These are phyloP conservation scores for Lasiurus borealis DNA, from an alignment of 2,113 vertebrate species.

Conservation along the genomic window DNA sequence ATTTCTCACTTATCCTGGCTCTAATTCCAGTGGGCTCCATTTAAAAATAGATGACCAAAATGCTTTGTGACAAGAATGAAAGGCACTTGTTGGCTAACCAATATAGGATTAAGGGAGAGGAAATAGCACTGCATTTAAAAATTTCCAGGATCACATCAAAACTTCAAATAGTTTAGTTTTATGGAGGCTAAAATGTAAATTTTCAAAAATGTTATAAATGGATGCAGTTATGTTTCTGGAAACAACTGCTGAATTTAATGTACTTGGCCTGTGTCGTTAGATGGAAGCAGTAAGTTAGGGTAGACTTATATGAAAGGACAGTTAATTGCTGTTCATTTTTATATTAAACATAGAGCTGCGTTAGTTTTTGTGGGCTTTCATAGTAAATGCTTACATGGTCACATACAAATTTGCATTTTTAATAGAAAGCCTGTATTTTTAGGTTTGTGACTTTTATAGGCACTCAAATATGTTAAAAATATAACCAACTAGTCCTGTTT, in stretches of 20 bases:
- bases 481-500: background rate
- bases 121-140: constrained; percentile 22
- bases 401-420: background rate
- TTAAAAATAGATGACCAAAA: constrained; percentile 60
- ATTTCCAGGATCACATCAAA: constrained; percentile 19
- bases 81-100: background rate
- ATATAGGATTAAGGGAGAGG: background rate
- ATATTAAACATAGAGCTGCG: background rate
- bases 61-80: background rate
- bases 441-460: constrained; percentile 54
- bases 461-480: background rate
- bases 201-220: background rate
- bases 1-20: background rate
- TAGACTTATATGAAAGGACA: constrained; percentile 18
- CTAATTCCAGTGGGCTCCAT: constrained; percentile 32
- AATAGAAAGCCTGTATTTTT: constrained; percentile 1
- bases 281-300: background rate
- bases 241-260: background rate
- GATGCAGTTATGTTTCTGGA: constrained; percentile 14
- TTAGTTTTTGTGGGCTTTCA: background rate
- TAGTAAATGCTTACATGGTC: background rate
- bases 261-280: background rate
- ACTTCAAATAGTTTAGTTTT: constrained; percentile 41
- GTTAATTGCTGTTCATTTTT: background rate
- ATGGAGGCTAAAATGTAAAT: constrained; percentile 3